Base-by-base conservation (phyloP, 1,140 invertebrate species). In the Anastrepha ludens region DNA sequence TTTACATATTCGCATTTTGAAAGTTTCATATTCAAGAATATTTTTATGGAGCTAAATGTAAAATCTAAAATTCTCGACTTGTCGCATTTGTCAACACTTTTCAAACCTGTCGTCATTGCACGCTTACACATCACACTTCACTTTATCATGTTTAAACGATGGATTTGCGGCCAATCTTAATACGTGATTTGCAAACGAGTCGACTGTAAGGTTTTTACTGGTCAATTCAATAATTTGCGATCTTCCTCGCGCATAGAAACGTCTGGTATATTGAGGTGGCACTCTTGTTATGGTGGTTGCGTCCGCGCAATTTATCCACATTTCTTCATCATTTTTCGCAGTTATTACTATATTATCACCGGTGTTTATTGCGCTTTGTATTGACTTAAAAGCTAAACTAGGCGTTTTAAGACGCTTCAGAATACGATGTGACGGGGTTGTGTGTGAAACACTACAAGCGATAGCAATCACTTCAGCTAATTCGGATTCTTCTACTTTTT, bases 111-210 rank as follows among this genome's bases (percentile, higher is more conserved):
- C 6, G 6, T 11, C 50, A 55, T 8, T 55, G 6, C 50, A 62
- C 60, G n/a, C 60, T 62, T 62, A 17, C 60, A 62, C 8, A 17
- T 62, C n/a, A 62, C 15, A 13, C 5, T n/a, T 62, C n/a, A 4
- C 60, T 62, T 62, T 62, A n/a, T 62, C 60, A 62, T n/a, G 1
- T 29, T 55, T 55, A 55, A 81, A 15, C 17, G 15, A 11, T 44
- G 85, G 60, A 60, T 86, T 89, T 60, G 88, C 86, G 7, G 91
- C 91, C 87, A 92, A 50, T 78, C 91, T 90, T 39, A 92, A 86
- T 86, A 92, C 81, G 87, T 91, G 89, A 89, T 92, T 92, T 20
- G 91, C 88, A 58, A 92, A 90, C 78, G 90, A 92, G 60, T 92
- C 90, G 6, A 92, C 90, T 6, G 87, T 89, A 3, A 92, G 87